Evolutionary conservation across 2,113 vertebrate genomes (phyloP), one percentile per base, ranked within the genome.

Genomic region (Hemibagrus wyckioides): DNA sequence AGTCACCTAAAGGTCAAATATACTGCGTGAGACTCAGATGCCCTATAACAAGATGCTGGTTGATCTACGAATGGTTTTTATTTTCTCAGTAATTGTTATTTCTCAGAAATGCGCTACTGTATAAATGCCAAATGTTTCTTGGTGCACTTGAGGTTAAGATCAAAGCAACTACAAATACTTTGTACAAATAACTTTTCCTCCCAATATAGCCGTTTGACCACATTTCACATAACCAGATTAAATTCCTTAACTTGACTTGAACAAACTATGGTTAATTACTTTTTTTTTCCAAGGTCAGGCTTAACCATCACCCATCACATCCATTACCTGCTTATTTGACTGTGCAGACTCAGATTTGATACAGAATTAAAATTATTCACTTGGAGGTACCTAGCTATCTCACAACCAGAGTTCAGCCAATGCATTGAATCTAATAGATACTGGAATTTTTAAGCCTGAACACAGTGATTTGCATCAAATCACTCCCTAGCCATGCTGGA

Each of bases 21-120:
- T 86, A 54, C 33, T 48, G 67, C 50, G 7, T 39, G 15, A 61
- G 13, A 21, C 25, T 36, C 44, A 13, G 19, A 54, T 69, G 33
- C 56, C 59, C 15, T 25, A 50, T n/a, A 81, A 69, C 30, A 80
- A 80, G 30, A n/a, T 50, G 59, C 21, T 13, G 17, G 65, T 86
- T 73, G 63, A 86, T 33, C 59, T 17, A 75, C 52, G 79, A 25
- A 87, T 82, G 65, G 54, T 75, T 82, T 75, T 52, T 19, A 82
- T 82, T 67, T 82, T 82, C 50, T 39, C 63, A 54, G 63, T 44
- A 80, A 75, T 59, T 87, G 65, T 33, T 73, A 30, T 69, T 86
- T 87, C 67, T 56, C 80, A 61, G 85, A 82, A 82, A 39, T 65
- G 2, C n/a, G 19, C 36, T 33, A 50, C 63, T 82, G 63, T 57